A percentile compares a stretch with the other conserved stretches of the same genome.
Conservation (phyloP, 2,888 invertebrate species). For the Phaonia tiefii region DNA sequence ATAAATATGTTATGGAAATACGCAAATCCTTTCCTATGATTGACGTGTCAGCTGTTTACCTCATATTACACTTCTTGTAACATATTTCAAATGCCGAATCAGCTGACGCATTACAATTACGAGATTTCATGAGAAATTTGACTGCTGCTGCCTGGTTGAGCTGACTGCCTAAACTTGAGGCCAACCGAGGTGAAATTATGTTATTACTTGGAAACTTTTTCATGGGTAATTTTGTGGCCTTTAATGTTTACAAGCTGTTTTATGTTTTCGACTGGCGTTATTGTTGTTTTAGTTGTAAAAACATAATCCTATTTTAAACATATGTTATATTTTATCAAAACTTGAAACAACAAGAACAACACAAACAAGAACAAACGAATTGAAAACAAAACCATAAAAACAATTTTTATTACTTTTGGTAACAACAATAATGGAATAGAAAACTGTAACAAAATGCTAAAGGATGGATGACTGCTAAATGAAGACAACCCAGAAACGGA, state of each 20-base stretch:
- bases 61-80: too few species aligned
- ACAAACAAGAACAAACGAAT: too few species aligned
- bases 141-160: not conserved
- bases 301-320: slow-evolving; percentile 57
- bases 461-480: not conserved
- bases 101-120: not conserved
- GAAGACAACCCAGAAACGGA: slow-evolving; percentile 19
- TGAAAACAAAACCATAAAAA: slow-evolving; percentile 61
- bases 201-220: slow-evolving; percentile 29
- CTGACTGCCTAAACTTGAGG: not conserved
- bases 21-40: too few species aligned
- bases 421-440: slow-evolving; percentile 10
- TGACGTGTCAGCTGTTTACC: too few species aligned
- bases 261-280: slow-evolving; percentile 6
- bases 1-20: too few species aligned
- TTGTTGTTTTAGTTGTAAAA: slow-evolving; percentile 9
- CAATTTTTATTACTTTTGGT: slow-evolving; percentile 62
- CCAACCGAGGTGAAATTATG: not conserved
- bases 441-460: not conserved
- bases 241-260: slow-evolving; percentile 29
- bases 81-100: not conserved
- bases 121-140: not conserved
- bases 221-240: slow-evolving; percentile 31
- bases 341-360: slow-evolving; percentile 15
- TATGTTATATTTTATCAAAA: slow-evolving; percentile 48